These are phyloP conservation scores for Osmerus mordax DNA, from an alignment of 2,113 vertebrate species.

Conservation along the genomic window DNA sequence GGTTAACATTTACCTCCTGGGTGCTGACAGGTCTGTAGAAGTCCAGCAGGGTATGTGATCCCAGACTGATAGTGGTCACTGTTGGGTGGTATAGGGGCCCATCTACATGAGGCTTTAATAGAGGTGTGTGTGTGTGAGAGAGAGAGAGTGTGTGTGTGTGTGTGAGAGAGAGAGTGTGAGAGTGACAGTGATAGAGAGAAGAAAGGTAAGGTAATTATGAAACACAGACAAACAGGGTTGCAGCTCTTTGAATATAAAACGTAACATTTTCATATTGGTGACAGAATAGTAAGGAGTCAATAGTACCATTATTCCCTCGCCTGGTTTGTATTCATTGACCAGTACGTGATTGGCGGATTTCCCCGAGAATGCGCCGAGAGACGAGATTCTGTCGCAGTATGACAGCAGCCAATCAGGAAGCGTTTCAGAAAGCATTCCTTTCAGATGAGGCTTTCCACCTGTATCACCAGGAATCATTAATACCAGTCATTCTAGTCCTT, in stretches of 20 bases:
- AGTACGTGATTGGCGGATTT: conserved; percentile 84
- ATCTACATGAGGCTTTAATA: conserved; percentile 82
- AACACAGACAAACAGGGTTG: too few relatives aligned
- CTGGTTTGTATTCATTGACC: conserved; percentile 85
- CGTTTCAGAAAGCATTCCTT: conserved; percentile 82
- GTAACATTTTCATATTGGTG: neutral
- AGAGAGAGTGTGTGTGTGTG: too few relatives aligned
- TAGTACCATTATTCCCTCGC: conserved; percentile 85
- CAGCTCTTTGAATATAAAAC: neutral
- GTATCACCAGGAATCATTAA: neutral
- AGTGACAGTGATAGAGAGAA: too few relatives aligned
- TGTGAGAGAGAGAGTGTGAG: too few relatives aligned
- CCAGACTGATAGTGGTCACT: conserved; percentile 84
- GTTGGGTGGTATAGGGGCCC: conserved; percentile 88
- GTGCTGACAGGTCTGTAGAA: conserved; percentile 75
- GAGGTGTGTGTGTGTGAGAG: too few relatives aligned
- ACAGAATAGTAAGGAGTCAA: neutral
- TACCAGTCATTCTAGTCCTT: too few relatives aligned
- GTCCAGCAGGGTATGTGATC: conserved; percentile 84
- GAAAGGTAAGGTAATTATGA: too few relatives aligned
- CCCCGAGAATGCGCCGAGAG: conserved; percentile 76
- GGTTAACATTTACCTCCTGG: conserved; percentile 29
- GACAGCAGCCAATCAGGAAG: conserved; percentile 81
- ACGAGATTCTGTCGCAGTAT: conserved; percentile 78
- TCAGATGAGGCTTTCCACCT: conserved; percentile 83